Percentiles rank a stretch among this genome's conserved stretches.
phyloP scores from a whole-genome alignment of 2,797 vertebrate species.

The Neopelma chrysocephalum region DNA sequence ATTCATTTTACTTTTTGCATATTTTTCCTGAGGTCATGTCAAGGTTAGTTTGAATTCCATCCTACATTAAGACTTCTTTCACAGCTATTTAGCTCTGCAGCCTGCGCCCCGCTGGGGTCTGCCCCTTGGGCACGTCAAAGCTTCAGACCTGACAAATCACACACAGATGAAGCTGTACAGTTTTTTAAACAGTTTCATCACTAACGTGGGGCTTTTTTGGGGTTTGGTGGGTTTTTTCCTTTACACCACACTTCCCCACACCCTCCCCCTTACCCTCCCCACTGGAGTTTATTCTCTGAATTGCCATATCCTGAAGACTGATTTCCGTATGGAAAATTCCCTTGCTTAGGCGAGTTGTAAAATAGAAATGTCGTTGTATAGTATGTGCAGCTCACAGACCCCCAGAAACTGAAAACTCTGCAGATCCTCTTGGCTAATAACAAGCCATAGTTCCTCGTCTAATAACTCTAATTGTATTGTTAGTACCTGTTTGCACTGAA shows the following conservation, averaged over 20 bases:
- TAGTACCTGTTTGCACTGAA: constrained; percentile 49
- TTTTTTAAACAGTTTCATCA: constrained; percentile 82
- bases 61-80: constrained; percentile 87
- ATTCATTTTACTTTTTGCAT: constrained; percentile 86
- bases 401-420: constrained; percentile 47
- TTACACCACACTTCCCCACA: background rate
- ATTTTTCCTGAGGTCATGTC: constrained; percentile 85
- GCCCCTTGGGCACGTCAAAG: constrained; percentile 84
- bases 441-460: constrained; percentile 74
- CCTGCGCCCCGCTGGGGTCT: constrained; percentile 83
- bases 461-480: constrained; percentile 78
- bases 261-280: background rate
- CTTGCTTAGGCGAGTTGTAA: constrained; percentile 47
- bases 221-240: background rate
- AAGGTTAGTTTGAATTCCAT: constrained; percentile 86
- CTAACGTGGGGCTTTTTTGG: constrained; percentile 42
- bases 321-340: constrained; percentile 67
- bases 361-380: constrained; percentile 41
- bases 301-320: constrained; percentile 65
- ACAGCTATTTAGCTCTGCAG: constrained; percentile 85
- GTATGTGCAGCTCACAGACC: constrained; percentile 47
- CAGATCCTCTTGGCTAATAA: constrained; percentile 75
- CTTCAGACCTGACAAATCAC: constrained; percentile 86
- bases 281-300: constrained; percentile 65
- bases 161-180: constrained; percentile 85